phyloP scores from a whole-genome alignment of 2,113 vertebrate species.

The Erythrolamprus reginae region DNA sequence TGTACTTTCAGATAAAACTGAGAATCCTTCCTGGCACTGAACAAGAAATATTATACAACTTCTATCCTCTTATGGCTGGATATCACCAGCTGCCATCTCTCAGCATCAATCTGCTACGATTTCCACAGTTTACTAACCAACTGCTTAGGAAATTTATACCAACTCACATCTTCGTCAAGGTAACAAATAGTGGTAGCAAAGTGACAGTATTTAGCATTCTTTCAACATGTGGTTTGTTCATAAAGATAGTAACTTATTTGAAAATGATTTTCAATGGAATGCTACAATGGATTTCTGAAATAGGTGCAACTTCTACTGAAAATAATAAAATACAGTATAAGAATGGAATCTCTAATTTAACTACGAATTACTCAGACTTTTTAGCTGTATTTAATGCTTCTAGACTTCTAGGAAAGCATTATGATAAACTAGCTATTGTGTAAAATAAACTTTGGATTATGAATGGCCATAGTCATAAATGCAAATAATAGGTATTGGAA shows the following conservation, averaged over 20 bases:
- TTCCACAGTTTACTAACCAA: constrained; percentile 77
- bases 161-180: constrained; percentile 94
- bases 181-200: constrained; percentile 41
- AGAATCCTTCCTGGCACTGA: constrained; percentile 87
- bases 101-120: constrained; percentile 79
- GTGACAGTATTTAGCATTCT: neutral
- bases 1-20: constrained; percentile 78
- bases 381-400: neutral
- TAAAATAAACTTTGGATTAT: neutral
- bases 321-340: neutral
- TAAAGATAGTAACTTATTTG: neutral
- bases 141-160: constrained; percentile 87
- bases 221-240: neutral
- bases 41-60: constrained; percentile 95
- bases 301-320: neutral
- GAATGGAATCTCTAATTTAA: neutral
- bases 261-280: neutral
- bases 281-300: neutral
- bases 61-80: constrained; percentile 94
- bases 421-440: neutral
- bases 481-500: neutral
- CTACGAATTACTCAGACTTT: neutral
- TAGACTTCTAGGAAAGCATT: neutral
- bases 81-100: constrained; percentile 92
- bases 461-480: neutral